phyloP scores from a whole-genome alignment of 2,113 vertebrate genomes.

The Circaetus cinerascens region DNA sequence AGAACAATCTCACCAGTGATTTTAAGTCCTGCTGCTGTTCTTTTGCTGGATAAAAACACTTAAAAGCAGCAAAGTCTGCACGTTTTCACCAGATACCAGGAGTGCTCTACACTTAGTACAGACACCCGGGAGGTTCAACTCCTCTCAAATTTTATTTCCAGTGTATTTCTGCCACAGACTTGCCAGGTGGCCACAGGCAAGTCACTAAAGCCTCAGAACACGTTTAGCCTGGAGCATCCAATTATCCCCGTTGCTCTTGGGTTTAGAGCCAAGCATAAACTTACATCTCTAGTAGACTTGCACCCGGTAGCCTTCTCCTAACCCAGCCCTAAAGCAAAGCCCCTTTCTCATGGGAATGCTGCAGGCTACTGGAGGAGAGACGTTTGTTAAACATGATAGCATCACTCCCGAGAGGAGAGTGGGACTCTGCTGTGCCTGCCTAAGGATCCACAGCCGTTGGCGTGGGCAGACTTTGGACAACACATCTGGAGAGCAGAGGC shows the following conservation, averaged over 20 bases:
- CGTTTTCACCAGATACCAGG: neutral
- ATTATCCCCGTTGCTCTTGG: neutral
- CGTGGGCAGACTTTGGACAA: accelerated
- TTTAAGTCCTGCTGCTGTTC: neutral
- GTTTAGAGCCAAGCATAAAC: neutral
- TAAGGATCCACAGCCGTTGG: accelerated
- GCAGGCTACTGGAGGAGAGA: neutral
- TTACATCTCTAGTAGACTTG: neutral
- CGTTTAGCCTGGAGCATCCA: neutral
- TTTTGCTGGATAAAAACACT: neutral
- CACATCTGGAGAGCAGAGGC: neutral
- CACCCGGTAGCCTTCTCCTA: neutral
- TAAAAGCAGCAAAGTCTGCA: neutral
- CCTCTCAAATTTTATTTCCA: neutral
- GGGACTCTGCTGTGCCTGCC: neutral
- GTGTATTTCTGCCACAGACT: neutral
- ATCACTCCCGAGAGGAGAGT: neutral
- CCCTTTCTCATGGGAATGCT: neutral
- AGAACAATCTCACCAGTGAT: neutral
- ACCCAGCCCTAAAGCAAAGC: neutral
- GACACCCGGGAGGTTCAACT: neutral
- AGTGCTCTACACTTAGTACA: neutral
- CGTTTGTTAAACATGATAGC: accelerated
- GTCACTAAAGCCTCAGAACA: neutral
- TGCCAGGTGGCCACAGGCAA: neutral